Evolutionary conservation across 2,888 invertebrate species (phyloP).

Genomic region (Eupithecia insigniata): DNA sequence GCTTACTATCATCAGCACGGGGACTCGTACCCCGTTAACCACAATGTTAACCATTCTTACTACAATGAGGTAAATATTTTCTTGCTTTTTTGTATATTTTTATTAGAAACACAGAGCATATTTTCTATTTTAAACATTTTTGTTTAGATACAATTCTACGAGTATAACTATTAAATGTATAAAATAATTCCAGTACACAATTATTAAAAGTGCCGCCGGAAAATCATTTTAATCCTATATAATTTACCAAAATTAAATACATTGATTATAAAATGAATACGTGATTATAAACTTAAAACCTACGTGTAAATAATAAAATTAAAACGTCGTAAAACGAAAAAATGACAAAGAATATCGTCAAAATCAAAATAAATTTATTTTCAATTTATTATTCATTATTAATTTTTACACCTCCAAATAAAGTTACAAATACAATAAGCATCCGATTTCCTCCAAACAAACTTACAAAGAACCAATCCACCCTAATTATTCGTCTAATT

Average conservation of each 20-base stretch:
- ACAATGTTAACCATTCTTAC: constrained; percentile 76
- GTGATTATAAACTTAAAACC: no score
- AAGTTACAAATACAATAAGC: background rate
- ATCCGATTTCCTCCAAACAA: constrained; percentile 7
- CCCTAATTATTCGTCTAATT: constrained; percentile 29
- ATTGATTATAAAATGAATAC: no score
- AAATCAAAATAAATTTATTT: background rate
- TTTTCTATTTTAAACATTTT: background rate
- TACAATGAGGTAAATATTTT: constrained; percentile 75
- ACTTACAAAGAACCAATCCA: background rate
- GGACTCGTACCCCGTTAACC: constrained; percentile 73
- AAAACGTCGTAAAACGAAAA: background rate
- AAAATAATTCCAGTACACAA: background rate
- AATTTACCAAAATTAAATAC: background rate
- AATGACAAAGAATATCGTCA: background rate
- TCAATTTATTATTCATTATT: background rate
- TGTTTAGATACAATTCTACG: background rate
- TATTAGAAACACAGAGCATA: background rate
- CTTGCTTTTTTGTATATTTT: background rate
- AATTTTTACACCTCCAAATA: background rate
- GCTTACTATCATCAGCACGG: constrained; percentile 80
- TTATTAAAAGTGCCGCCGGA: background rate
- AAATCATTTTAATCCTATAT: background rate
- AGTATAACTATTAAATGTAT: background rate
- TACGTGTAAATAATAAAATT: background rate